Percentiles rank a stretch among this genome's conserved stretches.
Evolutionary conservation across 2,888 invertebrate species (phyloP).

Genomic region (Margaritifera margaritifera): DNA sequence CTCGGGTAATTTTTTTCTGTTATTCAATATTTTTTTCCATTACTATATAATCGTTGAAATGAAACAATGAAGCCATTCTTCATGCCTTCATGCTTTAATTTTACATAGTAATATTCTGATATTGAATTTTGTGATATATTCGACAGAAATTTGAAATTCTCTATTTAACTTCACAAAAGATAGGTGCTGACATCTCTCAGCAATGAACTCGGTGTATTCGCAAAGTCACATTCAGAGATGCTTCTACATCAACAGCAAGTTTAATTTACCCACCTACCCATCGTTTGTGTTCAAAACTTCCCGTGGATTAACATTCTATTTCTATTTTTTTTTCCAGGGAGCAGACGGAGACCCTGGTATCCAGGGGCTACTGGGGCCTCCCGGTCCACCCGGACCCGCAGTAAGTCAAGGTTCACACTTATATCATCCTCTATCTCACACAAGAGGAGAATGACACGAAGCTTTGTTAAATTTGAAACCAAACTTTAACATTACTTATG

Average conservation of each 20-base stretch:
- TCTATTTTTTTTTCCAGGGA: slow-evolving; percentile 19
- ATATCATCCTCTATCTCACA: slow-evolving; percentile 68
- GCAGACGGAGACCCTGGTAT: slow-evolving; percentile 50
- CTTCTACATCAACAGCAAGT: slow-evolving; percentile 19
- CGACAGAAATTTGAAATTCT: too few species aligned
- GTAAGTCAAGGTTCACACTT: slow-evolving; percentile 43
- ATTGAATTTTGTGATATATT: too few species aligned
- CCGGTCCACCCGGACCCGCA: slow-evolving; percentile 75
- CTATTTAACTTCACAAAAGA: too few species aligned
- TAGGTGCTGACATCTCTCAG: too few species aligned
- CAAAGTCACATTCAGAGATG: too few species aligned
- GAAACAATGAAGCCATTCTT: too few species aligned
- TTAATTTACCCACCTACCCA: neutral
- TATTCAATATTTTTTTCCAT: neutral
- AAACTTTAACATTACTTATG: too few species aligned
- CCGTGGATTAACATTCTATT: neutral
- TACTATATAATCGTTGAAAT: neutral
- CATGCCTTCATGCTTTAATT: too few species aligned
- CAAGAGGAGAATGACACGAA: slow-evolving; percentile 10
- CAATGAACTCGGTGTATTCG: too few species aligned
- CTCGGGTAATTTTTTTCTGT: neutral
- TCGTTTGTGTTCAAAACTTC: neutral
- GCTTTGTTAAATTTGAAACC: too few species aligned
- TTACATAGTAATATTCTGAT: too few species aligned
- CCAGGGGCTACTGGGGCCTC: slow-evolving; percentile 67